A percentile compares a stretch with the other conserved stretches of the same genome.
These are phyloP conservation scores for Xanthia icteritia DNA, from an alignment of 2,888 invertebrate species.

Conservation along the genomic window DNA sequence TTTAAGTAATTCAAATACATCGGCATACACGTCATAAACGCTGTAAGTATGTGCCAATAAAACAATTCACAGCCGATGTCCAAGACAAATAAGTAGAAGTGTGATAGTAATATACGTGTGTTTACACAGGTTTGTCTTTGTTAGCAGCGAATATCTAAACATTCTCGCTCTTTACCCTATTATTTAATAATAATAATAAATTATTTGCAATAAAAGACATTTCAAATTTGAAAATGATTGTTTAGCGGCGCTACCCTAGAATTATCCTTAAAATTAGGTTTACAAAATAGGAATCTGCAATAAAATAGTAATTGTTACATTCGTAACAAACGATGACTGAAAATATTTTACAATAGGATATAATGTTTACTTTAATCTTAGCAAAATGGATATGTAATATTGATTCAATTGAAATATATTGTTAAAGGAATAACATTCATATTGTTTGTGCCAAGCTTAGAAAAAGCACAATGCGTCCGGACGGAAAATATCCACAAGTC, in stretches of 20 bases:
- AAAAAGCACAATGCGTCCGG: constrained; percentile 69
- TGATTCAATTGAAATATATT: constrained; percentile 53
- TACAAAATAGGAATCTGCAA: constrained; percentile 90
- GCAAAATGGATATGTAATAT: constrained; percentile 74
- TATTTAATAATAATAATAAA: constrained; percentile 74
- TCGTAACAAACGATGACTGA: constrained; percentile 58
- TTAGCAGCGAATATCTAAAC: constrained; percentile 66
- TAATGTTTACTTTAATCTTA: constrained; percentile 66
- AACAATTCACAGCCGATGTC: constrained; percentile 75
- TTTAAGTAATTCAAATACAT: constrained; percentile 58
- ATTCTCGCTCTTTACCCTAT: constrained; percentile 79
- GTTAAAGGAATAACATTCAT: constrained; percentile 55
- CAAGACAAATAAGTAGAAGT: constrained; percentile 57
- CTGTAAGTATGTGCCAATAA: constrained; percentile 66
- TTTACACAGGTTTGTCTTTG: constrained; percentile 61
- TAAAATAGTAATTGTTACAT: constrained; percentile 73
- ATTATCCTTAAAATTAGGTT: constrained; percentile 85
- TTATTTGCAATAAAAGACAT: constrained; percentile 76
- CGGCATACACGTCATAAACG: constrained; percentile 53
- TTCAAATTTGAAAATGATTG: constrained; percentile 76
- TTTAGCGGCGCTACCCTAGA: constrained; percentile 71
- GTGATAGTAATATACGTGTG: constrained; percentile 47
- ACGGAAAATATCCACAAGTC: constrained; percentile 75
- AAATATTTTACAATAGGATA: constrained; percentile 58
- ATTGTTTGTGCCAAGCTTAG: constrained; percentile 52